phyloP scores from a whole-genome alignment of 2,797 vertebrate species.

The Nannoperca obscura region DNA sequence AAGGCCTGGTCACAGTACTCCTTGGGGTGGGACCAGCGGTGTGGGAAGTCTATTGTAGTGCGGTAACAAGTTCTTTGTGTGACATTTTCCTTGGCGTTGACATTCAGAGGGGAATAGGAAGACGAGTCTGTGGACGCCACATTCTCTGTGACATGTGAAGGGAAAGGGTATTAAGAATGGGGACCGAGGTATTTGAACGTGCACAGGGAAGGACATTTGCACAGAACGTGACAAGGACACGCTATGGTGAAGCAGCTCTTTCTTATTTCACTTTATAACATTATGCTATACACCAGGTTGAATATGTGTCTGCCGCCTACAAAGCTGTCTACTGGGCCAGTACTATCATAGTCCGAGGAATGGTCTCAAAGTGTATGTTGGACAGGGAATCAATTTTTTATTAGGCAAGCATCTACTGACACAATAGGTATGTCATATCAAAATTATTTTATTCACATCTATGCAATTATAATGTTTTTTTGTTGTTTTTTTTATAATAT shows the following conservation, averaged over 20 bases:
- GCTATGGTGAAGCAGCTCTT: slow-evolving; percentile 66
- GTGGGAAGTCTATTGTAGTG: slow-evolving; percentile 81
- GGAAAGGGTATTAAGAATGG: slow-evolving; percentile 81
- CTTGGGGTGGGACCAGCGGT: slow-evolving; percentile 72
- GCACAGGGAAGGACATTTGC: slow-evolving; percentile 76
- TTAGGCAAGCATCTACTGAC: slow-evolving; percentile 22
- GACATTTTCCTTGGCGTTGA: slow-evolving; percentile 82
- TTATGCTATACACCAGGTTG: slow-evolving; percentile 70
- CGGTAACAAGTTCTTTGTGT: slow-evolving; percentile 85
- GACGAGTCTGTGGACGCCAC: slow-evolving; percentile 68
- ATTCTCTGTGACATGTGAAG: slow-evolving; percentile 80
- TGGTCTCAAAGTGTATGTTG: slow-evolving; percentile 31
- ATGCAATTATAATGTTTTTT: slow-evolving; percentile 1
- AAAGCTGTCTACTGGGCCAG: slow-evolving; percentile 53
- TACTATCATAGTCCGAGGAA: slow-evolving; percentile 23
- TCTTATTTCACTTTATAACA: slow-evolving; percentile 76
- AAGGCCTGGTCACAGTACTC: slow-evolving; percentile 68
- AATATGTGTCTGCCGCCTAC: slow-evolving; percentile 61
- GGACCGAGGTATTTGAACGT: slow-evolving; percentile 74
- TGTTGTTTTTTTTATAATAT: neutral
- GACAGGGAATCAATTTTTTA: slow-evolving; percentile 17
- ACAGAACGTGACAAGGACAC: slow-evolving; percentile 82
- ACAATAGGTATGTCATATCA: slow-evolving; percentile 5
- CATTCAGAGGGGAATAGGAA: slow-evolving; percentile 83
- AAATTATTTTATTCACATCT: slow-evolving; percentile 1